Evolutionary conservation across 2,113 vertebrate genomes (phyloP), one percentile per base, ranked within the genome.

Genomic region (Paradoxurus hermaphroditus): DNA sequence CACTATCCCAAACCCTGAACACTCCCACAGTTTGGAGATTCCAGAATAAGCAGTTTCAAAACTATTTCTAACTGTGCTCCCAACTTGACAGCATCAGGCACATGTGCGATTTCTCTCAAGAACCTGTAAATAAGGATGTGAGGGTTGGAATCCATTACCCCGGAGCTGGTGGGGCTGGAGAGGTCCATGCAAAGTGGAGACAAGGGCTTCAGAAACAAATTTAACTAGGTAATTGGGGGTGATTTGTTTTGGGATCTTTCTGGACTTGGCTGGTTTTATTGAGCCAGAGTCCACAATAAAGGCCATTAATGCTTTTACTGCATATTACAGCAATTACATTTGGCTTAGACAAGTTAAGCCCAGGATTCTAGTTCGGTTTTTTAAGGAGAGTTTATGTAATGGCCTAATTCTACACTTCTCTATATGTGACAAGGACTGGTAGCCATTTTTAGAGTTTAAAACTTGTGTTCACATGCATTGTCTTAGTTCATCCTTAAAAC

Each of bases 221-320:
- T n/a, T 56, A 63, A 77, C 13, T 34, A 87, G n/a, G 16, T 79
- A n/a, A 67, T 59, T 49, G 1, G 49, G 11, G 4, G 14, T 49
- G n/a, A 68, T 92, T 79, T 84, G 34, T n/a, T 91, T 93, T 96
- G 84, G 53, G 23, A 41, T 81, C 49, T 46, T 56, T 49, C 53
- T 75, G 81, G 53, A 90, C 27, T 84, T 92, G 56, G 65, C n/a
- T 95, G 19, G 31, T 73, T 93, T 94, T 82, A 65, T 83, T 82
- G 79, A 95, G 94, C 31, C 34, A 62, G 27, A 67, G 29, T 53
- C 65, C 31, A 67, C 27, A 94, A 59, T 15, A 65, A 49, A 94
- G 75, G 19, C 27, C 25, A 67, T 90, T 75, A 49, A 34, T n/a
- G 36, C 46, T 91, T 97, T 78, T 87, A 96, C 92, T 90, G 41